A percentile compares a stretch with the other conserved stretches of the same genome.
Evolutionary conservation across 1,140 invertebrate genomes (phyloP).

Genomic region (Lordiphosa clarofinis): DNA sequence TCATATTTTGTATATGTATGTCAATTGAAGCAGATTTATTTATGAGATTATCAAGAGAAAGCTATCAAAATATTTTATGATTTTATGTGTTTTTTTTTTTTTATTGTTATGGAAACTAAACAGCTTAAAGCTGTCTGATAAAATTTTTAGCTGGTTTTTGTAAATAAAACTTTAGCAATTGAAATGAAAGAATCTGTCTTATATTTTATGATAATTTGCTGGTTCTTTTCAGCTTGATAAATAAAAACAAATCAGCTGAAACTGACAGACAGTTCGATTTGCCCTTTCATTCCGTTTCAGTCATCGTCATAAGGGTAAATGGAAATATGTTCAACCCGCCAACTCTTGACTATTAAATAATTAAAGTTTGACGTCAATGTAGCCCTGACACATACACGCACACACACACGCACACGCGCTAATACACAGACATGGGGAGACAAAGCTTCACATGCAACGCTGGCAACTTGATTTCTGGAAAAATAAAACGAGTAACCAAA

Average conservation of each 20-base stretch:
- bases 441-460: not conserved
- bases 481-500: not conserved
- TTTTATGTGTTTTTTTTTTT: constrained; percentile 14
- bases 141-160: constrained; percentile 4
- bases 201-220: too few species aligned
- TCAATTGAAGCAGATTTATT: constrained; percentile 27
- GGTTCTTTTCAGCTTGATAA: too few species aligned
- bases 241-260: too few species aligned
- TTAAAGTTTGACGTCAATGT: constrained; percentile 5
- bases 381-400: constrained; percentile 5
- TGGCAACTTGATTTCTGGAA: constrained; percentile 7
- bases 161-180: too few species aligned
- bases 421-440: not conserved
- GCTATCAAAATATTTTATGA: constrained; percentile 10
- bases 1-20: constrained; percentile 31
- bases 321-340: not conserved
- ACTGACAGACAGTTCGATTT: too few species aligned
- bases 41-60: constrained; percentile 16
- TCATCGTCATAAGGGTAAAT: not conserved
- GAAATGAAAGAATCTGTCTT: too few species aligned
- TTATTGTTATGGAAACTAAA: constrained; percentile 7
- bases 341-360: not conserved
- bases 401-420: too few species aligned
- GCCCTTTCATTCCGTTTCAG: too few species aligned
- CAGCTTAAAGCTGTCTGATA: not conserved